Base-by-base conservation (phyloP, 2,888 invertebrate species). In the Drosophila hawaiiensis region DNA sequence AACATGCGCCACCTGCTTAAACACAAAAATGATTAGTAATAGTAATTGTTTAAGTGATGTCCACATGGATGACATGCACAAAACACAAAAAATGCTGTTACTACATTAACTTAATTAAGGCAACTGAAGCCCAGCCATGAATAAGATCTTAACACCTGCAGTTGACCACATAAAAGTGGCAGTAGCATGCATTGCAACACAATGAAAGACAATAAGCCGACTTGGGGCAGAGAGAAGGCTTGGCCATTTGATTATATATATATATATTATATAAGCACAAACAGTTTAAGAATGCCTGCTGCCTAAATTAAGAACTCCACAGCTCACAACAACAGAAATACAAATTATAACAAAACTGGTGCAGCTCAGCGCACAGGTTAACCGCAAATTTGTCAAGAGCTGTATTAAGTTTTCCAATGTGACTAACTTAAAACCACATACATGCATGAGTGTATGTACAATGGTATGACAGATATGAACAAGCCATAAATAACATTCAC, bases 101-200 rank as follows among this genome's bases (percentile, higher is more conserved):
- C 54, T 41, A 29, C 58, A 79, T 68, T 65, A 54, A 10, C 68
- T 73, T 66, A 79, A 79, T 74, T 79, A 56, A 47, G 33, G 33
- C 35, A 58, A 62, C 25, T 33, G 49, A 41, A 50, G 47, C 55
- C n/a, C 35, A 53, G 49, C 31, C 55, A 25, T 54, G 64, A 68
- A 52, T 35, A 58, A 65, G 43, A 58, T 61, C 37, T 65, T 65
- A 78, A 63, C 78, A 81, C 81, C 77, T 78, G 78, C 64, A 72
- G 43, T 67, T 78, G 77, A 64, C 61, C 64, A 76, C 66, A 64
- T 60, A 54, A 65, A 65, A 62, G 52, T 28, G 39, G 14, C 58
- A 41, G 43, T 16, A 16, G 49, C 29, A 14, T 35, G 14, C n/a
- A 39, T 28, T 33, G 7, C 43, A 31, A 3, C 37, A 31, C 35